Evolutionary conservation across 2,888 invertebrate genomes (phyloP).

Genomic region (Drosophila prostipennis): DNA sequence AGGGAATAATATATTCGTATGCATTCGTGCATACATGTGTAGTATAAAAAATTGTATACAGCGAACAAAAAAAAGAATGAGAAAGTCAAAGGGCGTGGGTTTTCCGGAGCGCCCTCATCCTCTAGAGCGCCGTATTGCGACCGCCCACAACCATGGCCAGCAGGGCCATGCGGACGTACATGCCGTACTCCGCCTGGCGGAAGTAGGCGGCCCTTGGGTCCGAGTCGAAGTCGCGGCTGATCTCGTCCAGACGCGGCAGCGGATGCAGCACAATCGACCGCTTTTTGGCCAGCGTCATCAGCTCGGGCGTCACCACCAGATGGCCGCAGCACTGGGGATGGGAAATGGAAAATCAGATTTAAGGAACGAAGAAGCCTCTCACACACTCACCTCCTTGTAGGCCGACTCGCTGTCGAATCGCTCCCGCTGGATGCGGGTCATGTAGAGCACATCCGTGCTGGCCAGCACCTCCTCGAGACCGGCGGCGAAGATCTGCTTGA

Average conservation of each 20-base stretch:
- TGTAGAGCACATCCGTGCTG: conserved; percentile 98
- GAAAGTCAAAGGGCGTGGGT: not conserved
- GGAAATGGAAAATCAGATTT: not conserved
- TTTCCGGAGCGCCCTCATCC: not conserved
- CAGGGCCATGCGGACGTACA: conserved; percentile 99
- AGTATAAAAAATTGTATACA: conserved; percentile 2
- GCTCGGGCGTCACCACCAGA: conserved; percentile 95
- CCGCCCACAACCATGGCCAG: conserved; percentile 94
- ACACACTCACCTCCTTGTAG: conserved; percentile 90
- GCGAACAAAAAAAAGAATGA: not conserved
- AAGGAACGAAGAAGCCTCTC: too few relatives aligned
- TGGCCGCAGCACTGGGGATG: conserved; percentile 90
- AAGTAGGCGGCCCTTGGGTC: conserved; percentile 99
- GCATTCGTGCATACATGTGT: not conserved
- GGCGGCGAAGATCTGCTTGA: conserved; percentile 87
- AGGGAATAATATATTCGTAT: conserved; percentile 5
- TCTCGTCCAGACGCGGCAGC: conserved; percentile 96
- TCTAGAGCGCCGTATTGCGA: conserved; percentile 57
- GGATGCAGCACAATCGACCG: conserved; percentile 99
- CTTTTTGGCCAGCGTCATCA: conserved; percentile 97
- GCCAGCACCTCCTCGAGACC: conserved; percentile 93
- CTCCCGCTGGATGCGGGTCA: conserved; percentile 99
- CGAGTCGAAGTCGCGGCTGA: conserved; percentile 96
- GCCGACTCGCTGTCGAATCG: conserved; percentile 93
- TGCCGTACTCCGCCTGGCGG: conserved; percentile 98